Percentiles rank a stretch among this genome's conserved stretches.
These are phyloP conservation scores for Antheraea assamensis DNA, from an alignment of 2,888 invertebrate species.

Conservation along the genomic window DNA sequence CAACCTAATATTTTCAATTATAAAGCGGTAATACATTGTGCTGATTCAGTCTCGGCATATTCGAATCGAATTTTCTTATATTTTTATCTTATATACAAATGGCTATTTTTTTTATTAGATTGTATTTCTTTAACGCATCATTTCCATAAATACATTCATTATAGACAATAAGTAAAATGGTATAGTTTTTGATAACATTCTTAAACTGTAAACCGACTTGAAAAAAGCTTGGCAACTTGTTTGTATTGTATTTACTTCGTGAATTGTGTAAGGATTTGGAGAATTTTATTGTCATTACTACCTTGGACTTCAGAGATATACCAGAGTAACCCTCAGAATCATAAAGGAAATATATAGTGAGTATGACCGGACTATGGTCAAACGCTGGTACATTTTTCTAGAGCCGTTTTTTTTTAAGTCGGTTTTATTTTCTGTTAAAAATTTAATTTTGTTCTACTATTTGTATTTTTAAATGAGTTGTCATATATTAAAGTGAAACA, in stretches of 20 bases:
- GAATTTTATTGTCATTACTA: no score
- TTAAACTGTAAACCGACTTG: no score
- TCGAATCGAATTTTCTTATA: neutral
- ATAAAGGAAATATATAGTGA: no score
- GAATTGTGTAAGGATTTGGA: neutral
- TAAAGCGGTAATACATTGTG: neutral
- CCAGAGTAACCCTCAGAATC: no score
- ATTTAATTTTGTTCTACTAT: neutral
- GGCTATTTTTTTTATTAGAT: neutral
- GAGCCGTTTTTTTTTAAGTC: no score
- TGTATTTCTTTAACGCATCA: neutral
- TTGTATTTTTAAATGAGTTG: neutral
- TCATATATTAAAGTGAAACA: no score
- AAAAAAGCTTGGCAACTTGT: no score
- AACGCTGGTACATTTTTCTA: no score
- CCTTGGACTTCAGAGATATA: no score
- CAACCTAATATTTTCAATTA: neutral
- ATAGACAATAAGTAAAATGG: conserved; percentile 11
- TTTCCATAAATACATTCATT: conserved; percentile 9
- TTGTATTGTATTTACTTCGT: neutral
- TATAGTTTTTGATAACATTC: neutral
- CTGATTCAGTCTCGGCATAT: neutral
- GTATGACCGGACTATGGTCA: no score
- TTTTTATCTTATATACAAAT: neutral
- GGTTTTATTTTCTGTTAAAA: no score